Conservation (phyloP, 2,797 vertebrate species). For the Phoeniculus purpureus region DNA sequence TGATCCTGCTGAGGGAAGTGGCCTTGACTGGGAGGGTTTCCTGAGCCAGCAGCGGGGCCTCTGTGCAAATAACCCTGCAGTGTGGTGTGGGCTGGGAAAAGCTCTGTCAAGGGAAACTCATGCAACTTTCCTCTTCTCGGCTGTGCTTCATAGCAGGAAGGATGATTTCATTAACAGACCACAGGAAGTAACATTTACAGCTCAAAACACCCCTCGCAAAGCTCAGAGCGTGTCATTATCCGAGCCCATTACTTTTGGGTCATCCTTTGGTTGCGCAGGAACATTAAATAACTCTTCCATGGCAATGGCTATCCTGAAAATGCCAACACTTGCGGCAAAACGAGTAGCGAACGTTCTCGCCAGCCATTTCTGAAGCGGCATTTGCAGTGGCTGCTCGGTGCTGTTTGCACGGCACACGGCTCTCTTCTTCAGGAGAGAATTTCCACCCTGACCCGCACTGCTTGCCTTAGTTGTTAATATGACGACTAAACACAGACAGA, state of each 20-base stretch:
- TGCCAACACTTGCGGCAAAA: neutral
- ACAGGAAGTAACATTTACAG: neutral
- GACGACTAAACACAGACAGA: conserved; percentile 62
- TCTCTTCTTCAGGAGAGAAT: conserved; percentile 1
- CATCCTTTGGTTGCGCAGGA: neutral
- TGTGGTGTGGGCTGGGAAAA: neutral
- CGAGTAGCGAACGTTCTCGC: neutral
- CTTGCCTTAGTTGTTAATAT: conserved; percentile 52
- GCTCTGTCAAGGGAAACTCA: neutral
- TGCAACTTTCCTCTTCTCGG: neutral
- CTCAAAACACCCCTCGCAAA: neutral
- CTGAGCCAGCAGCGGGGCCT: neutral
- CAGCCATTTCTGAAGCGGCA: neutral
- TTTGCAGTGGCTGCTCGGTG: neutral
- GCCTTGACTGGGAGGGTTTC: neutral
- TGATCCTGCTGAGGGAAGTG: accelerated
- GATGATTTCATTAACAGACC: conserved; percentile 5
- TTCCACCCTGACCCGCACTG: conserved; percentile 7
- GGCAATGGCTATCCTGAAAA: neutral
- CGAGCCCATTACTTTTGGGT: neutral
- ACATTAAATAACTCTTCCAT: neutral
- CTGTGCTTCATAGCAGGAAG: neutral
- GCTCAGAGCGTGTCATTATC: neutral
- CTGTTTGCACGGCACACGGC: neutral
- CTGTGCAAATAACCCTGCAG: neutral